phyloP scores from a whole-genome alignment of 23 tunicate genomes.

The Trididemnum clinides region DNA sequence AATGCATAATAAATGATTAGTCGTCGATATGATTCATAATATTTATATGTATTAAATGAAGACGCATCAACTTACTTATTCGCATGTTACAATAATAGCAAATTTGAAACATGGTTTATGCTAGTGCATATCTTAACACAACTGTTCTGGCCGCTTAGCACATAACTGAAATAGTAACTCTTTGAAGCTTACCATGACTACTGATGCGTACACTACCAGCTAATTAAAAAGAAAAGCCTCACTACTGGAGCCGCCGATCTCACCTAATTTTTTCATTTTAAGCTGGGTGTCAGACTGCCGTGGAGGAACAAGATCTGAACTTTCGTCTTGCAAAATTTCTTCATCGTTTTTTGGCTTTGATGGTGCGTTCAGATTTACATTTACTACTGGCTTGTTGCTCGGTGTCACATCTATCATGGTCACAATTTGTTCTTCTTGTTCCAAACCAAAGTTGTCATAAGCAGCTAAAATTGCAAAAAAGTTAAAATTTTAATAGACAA shows the following conservation, averaged over 20 bases:
- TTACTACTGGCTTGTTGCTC: conserved; percentile 14
- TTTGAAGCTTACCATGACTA: too few species aligned
- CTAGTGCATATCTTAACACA: too few species aligned
- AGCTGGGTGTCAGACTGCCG: conserved; percentile 56
- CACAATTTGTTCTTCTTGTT: conserved; percentile 62
- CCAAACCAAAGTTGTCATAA: conserved; percentile 73
- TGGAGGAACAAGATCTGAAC: conserved; percentile 29
- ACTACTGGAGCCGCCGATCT: neutral
- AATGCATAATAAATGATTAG: too few species aligned
- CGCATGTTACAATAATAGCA: too few species aligned
- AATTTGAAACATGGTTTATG: too few species aligned
- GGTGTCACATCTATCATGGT: conserved; percentile 50
- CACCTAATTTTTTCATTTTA: conserved; percentile 72
- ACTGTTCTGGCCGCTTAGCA: too few species aligned
- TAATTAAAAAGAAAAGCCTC: too few species aligned
- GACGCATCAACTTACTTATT: too few species aligned
- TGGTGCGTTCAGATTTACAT: neutral
- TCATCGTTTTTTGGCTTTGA: neutral
- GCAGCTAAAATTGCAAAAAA: conserved; percentile 28
- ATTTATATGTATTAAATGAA: too few species aligned
- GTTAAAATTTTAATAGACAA: neutral
- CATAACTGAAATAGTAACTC: too few species aligned
- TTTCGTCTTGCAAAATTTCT: conserved; percentile 14
- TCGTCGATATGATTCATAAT: too few species aligned
- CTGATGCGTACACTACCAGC: too few species aligned